phyloP scores from a whole-genome alignment of 2,113 vertebrate genomes.

The Pangasianodon hypophthalmus region DNA sequence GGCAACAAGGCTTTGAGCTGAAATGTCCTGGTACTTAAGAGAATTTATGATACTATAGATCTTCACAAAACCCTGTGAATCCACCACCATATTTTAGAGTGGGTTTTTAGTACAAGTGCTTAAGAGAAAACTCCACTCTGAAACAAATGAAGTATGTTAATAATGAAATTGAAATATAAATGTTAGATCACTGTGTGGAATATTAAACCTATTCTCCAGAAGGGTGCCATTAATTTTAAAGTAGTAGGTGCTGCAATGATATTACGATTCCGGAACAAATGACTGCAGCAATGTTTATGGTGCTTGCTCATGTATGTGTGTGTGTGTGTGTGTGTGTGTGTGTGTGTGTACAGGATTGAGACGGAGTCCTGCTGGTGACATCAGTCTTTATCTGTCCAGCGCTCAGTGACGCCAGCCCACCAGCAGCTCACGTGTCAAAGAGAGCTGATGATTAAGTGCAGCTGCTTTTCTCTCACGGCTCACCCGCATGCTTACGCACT shows the following conservation, averaged over 20 bases:
- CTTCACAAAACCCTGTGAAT: neutral
- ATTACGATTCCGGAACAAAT: neutral
- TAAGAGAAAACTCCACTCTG: neutral
- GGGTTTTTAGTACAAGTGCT: neutral
- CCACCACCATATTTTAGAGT: neutral
- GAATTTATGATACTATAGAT: neutral
- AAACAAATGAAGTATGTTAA: neutral
- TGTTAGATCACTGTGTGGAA: neutral
- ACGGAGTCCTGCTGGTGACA: conserved; percentile 39
- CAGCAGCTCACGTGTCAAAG: conserved; percentile 41
- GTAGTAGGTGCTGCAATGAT: neutral
- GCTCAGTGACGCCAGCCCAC: conserved; percentile 43
- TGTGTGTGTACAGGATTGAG: conserved; percentile 21
- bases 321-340: conserved; percentile 17
- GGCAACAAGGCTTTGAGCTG: neutral
- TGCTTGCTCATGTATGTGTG: neutral
- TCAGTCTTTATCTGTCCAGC: conserved; percentile 48
- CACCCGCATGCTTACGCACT: conserved; percentile 26
- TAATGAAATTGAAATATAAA: neutral
- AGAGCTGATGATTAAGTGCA: conserved; percentile 49
- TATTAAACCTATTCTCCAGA: neutral
- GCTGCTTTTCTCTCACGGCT: conserved; percentile 30
- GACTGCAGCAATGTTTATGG: neutral
- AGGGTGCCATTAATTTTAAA: neutral
- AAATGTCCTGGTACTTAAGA: neutral